Base-by-base conservation (phyloP, 2,888 invertebrate species). In the Zele albiditarsus region DNA sequence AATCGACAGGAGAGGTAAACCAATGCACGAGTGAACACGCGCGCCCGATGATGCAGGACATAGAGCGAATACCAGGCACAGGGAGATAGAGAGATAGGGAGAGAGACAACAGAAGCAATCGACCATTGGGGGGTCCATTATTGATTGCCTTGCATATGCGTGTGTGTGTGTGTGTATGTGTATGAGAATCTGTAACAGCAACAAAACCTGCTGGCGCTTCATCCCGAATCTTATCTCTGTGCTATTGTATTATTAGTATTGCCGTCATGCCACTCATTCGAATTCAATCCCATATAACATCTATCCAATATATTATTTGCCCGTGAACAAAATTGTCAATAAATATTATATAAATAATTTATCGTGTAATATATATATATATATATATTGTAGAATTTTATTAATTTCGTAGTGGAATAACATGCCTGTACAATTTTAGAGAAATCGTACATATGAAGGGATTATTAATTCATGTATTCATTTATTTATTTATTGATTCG, bases 81-180 rank as follows among this genome's bases (percentile, higher is more conserved):
- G 46, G 14, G n/a, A 46, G n/a, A 46, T 46, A 46, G 46, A n/a
- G 16, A 46, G 46, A 46, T 46, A 46, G 46, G n/a, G 4, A 46
- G 46, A n/a, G 46, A n/a, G 46, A 46, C 46, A 46, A 46, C 25
- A 28, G 49, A 68, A 53, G 67, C 42, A 68, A 68, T 28, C 42
- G 46, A 25, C 57, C 20, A 58, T 58, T n/a, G 58, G 46, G 46
- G n/a, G 25, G 16, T 60, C 23, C 23, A 62, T 25, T 69, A 69
- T 69, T 31, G 69, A 69, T 69, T 69, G 31, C 25, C 20, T 23
- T 16, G 25, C 23, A 57, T 53, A n/a, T 46, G 42, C n/a, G 49
- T 68, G 25, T 69, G 31, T 42, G 23, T 66, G 42, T 27, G 63
- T 63, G 63, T 62, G 62, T 16, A 12, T 16, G 14, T 31, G 28